Conservation (phyloP, 2,797 vertebrate species). For the Falco novaeseelandiae region DNA sequence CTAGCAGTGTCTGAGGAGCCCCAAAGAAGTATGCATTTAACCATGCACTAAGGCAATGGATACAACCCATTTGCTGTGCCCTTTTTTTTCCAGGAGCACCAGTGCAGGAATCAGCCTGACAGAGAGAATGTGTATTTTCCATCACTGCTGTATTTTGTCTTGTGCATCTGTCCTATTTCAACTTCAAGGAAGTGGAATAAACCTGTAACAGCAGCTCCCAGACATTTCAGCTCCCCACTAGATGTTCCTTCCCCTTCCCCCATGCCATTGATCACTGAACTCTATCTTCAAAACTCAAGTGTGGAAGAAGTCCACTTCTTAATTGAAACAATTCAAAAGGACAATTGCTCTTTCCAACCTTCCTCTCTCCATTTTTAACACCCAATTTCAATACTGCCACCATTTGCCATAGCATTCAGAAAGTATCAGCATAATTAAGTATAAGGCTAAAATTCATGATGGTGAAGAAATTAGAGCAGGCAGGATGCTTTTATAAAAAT, state of each 20-base stretch:
- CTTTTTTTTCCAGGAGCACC: rapidly evolving
- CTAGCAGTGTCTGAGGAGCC: background rate
- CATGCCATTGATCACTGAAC: rapidly evolving
- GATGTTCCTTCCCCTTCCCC: background rate
- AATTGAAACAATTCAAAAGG: background rate
- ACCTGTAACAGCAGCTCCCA: background rate
- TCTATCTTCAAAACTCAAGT: background rate
- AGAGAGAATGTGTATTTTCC: background rate
- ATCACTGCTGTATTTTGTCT: background rate
- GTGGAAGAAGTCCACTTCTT: background rate
- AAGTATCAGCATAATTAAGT: background rate
- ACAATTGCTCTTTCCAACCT: background rate
- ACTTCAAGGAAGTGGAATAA: background rate
- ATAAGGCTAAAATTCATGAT: background rate
- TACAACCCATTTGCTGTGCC: background rate
- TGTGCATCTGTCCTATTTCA: background rate
- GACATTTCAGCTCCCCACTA: background rate
- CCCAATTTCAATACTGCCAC: background rate
- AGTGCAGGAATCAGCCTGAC: background rate
- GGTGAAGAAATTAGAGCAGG: background rate
- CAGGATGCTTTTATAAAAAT: background rate
- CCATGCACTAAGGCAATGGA: rapidly evolving
- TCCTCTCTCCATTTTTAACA: background rate
- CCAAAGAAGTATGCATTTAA: background rate
- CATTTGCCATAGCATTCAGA: conserved; percentile 8